Percentiles rank a stretch among this genome's conserved stretches.
Conservation (phyloP, 2,113 vertebrate species). For the Oreochromis niloticus region DNA sequence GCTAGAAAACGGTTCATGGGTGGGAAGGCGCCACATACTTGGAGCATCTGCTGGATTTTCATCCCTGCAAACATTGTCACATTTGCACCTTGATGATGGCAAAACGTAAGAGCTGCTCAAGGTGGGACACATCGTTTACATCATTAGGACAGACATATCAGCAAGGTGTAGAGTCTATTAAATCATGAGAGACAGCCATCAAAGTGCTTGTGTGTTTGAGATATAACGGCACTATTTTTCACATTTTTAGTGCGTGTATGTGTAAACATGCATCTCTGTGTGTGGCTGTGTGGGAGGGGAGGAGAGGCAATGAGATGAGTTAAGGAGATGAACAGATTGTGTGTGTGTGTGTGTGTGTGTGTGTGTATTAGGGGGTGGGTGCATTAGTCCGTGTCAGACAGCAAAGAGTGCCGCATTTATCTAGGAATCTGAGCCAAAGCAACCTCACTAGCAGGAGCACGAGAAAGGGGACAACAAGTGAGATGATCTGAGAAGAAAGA, state of each 20-base stretch:
- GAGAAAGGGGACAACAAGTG: conserved; percentile 25
- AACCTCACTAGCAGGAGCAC: conserved; percentile 49
- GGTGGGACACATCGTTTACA: not conserved
- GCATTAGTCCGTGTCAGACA: conserved; percentile 69
- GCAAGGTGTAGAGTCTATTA: not conserved
- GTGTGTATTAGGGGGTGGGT: conserved; percentile 58
- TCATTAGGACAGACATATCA: not conserved
- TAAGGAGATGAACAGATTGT: conserved; percentile 43
- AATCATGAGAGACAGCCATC: not conserved
- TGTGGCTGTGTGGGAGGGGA: conserved; percentile 19
- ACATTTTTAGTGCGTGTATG: not conserved
- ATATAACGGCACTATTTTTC: not conserved
- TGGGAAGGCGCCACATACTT: conserved; percentile 12
- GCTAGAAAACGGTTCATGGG: conserved; percentile 2
- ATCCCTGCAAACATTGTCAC: not conserved
- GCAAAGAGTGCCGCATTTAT: conserved; percentile 73
- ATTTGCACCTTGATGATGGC: not conserved
- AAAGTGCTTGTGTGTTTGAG: not conserved
- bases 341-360: not conserved
- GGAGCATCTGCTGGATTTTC: conserved; percentile 35
- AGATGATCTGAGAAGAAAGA: conserved; percentile 9
- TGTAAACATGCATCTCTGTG: conserved; percentile 11
- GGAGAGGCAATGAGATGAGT: conserved; percentile 35
- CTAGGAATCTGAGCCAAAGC: conserved; percentile 75
- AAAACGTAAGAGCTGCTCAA: not conserved